Base-by-base conservation (phyloP, 2,113 vertebrate genomes). In the Coryphaenoides rupestris region DNA sequence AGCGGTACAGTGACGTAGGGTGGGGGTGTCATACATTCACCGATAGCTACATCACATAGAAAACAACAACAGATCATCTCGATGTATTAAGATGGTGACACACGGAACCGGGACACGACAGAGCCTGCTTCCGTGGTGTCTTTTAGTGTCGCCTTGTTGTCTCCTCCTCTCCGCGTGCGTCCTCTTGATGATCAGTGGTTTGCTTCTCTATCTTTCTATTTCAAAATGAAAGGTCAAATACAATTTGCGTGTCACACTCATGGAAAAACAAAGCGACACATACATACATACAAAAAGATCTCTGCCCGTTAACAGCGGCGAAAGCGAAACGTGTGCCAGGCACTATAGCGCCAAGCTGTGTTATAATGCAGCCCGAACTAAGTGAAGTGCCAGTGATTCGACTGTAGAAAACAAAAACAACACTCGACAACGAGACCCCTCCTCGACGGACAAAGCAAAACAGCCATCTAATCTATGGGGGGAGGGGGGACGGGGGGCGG, bases 21-120 rank as follows among this genome's bases (percentile, higher is more conserved):
- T n/a, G n/a, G n/a, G n/a, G n/a, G n/a, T n/a, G n/a, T 63, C 72
- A 64, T 77, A 86, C 85, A 82, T 83, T 87, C 81, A 77, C 71
- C 55, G 61, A 75, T 19, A 54, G 67, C 66, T 23, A 63, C 21
- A n/a, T 61, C 40, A 21, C 64, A 57, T 16, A 55, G 55, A 70
- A 76, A 73, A 55, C 71, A 19, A 50, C 10, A n/a, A 6, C 47
- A 45, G 47, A 67, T 47, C 60, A 21, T 21, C 60, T 55, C 45
- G 10, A 62, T 9, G 23, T 49, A 68, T 65, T 28, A 63, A 6
- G 5, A 61, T 60, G 56, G 62, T 56, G 68, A 13, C 50, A 58
- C 19, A 73, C 55, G 14, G 56, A 58, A 67, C 16, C 60, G 28
- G 28, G 9, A 60, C 3, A n/a, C 12, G 21, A 21, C 21, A 28